Evolutionary conservation across 2,888 invertebrate species (phyloP).

Genomic region (Meteorus cinctellus): DNA sequence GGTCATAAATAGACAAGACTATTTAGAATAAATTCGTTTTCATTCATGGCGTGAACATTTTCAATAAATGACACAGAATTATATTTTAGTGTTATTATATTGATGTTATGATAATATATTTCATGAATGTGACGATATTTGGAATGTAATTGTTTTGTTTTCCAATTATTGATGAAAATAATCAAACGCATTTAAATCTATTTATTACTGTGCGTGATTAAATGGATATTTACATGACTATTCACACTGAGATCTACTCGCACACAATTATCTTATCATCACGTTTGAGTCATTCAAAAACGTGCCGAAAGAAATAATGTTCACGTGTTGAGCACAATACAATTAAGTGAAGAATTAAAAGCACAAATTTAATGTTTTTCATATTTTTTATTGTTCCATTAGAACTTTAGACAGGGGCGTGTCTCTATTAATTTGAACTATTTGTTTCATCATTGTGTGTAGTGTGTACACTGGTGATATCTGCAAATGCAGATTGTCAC

Average conservation of each 20-base stretch:
- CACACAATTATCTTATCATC: constrained; percentile 19
- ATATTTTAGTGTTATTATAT: too few relatives aligned
- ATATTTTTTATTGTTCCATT: not conserved
- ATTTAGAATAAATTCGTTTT: too few relatives aligned
- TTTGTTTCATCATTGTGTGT: not conserved
- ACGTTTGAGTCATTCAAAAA: constrained; percentile 33
- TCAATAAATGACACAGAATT: too few relatives aligned
- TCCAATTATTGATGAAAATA: too few relatives aligned
- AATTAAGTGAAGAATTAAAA: not conserved
- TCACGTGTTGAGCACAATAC: constrained; percentile 33
- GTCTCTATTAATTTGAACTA: not conserved
- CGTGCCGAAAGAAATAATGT: constrained; percentile 22
- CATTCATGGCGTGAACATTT: too few relatives aligned
- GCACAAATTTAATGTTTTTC: not conserved
- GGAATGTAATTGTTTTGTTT: too few relatives aligned
- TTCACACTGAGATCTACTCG: not conserved
- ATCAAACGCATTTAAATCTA: too few relatives aligned
- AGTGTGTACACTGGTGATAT: not conserved
- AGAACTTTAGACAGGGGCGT: not conserved
- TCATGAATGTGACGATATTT: too few relatives aligned
- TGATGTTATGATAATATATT: too few relatives aligned
- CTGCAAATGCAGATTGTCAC: too few relatives aligned
- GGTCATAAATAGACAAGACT: too few relatives aligned
- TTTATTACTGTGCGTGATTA: too few relatives aligned
- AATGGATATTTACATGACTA: not conserved